Conservation (phyloP, 2,888 invertebrate genomes). For the Lumbricus terrestris region DNA sequence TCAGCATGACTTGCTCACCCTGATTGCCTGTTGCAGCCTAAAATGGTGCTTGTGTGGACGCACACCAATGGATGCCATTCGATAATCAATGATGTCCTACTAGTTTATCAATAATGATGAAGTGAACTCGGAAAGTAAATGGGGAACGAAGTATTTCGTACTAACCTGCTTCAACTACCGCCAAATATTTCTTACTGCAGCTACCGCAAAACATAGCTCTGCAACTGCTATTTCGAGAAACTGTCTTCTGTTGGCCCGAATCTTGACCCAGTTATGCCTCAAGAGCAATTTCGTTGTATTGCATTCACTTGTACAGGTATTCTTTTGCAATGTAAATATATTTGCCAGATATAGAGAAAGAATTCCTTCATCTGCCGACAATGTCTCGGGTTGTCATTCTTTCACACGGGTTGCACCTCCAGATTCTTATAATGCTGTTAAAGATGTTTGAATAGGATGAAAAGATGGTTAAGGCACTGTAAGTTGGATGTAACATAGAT, state of each 20-base stretch:
- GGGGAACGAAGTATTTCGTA: neutral
- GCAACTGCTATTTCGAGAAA: neutral
- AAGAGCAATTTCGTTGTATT: constrained; percentile 6
- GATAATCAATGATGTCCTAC: neutral
- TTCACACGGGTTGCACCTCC: neutral
- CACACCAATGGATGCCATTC: neutral
- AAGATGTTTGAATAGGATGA: neutral
- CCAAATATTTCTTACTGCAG: neutral
- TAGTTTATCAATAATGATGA: neutral
- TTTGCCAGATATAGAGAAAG: neutral
- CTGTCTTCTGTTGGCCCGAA: neutral
- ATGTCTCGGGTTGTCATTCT: neutral
- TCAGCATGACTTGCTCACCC: neutral
- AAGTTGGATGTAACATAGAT: too few relatives aligned
- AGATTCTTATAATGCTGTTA: neutral
- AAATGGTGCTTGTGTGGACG: constrained; percentile 3
- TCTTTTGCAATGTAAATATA: constrained; percentile 13
- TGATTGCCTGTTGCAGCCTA: neutral
- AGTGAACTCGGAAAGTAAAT: neutral
- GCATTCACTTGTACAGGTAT: constrained; percentile 8
- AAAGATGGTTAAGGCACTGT: too few relatives aligned
- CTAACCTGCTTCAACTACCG: neutral
- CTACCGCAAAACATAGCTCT: neutral
- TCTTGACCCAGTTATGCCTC: neutral
- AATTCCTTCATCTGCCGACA: neutral